Evolutionary conservation across 1,140 invertebrate genomes (phyloP), one percentile per base, ranked within the genome.

Genomic region (Holotrichia oblita): DNA sequence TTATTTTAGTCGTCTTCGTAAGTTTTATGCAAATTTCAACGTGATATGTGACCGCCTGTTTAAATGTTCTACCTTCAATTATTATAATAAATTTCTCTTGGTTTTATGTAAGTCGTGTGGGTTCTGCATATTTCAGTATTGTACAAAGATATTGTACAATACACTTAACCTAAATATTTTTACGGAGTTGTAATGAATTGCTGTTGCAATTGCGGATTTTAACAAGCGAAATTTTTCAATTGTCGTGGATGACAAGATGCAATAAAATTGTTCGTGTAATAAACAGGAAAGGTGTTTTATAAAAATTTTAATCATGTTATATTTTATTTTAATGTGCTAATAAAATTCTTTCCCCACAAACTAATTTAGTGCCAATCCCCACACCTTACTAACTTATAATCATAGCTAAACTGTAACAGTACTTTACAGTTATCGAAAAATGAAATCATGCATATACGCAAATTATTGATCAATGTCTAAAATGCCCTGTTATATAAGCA

Each of bases 11-110:
- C 40, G 40, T 41, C 27, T 34, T 74, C 34, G 41, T 40, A 34
- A 73, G 34, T 73, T 78, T 74, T 73, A 41, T 55, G 42, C 73
- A 78, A 78, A 78, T 74, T 77, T 48, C 14, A 12, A 22, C 14
- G 73, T 41, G 40, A 74, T 40, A 74, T 41, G 34, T 14, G 73
- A 69, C 61, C 10, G 14, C 22, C 20, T 69, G 61, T 20, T 69
- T 69, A 69, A 69, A 69, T 20, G 22, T 20, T 69, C 48, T 17
- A 27, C 44, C 61, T 69, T 20, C 61, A 69, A 27, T 69, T 69
- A 69, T 69, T 22, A 34, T 20, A n/a, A n/a, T 34, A 34, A 34
- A 69, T 69, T 69, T 69, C 61, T 69, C 22, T 69, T 12, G 12
- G 61, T 14, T 27, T 69, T 69, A 69, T 34, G 10, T 34, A 27